Evolutionary conservation across 1,140 invertebrate species (phyloP).

Genomic region (Drosophila rufa): DNA sequence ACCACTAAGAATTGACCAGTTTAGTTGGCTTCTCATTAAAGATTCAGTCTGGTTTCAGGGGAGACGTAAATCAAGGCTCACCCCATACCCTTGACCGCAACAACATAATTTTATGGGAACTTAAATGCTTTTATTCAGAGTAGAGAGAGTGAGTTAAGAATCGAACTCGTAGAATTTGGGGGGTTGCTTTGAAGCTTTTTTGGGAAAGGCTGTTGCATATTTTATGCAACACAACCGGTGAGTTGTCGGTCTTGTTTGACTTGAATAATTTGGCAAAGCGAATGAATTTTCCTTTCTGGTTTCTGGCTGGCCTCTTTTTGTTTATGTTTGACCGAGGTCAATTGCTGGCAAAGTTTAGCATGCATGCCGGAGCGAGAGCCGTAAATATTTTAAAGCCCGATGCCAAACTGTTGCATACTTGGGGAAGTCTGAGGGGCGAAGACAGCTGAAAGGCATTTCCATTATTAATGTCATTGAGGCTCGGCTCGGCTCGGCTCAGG

Average conservation of each 20-base stretch:
- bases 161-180: conserved; percentile 39
- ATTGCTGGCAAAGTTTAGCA: conserved; percentile 55
- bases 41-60: conserved; percentile 78
- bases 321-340: conserved; percentile 49
- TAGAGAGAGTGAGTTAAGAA: conserved; percentile 12
- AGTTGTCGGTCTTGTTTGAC: conserved; percentile 58
- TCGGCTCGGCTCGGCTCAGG: conserved; percentile 12
- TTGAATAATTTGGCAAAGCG: conserved; percentile 49
- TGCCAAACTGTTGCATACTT: conserved; percentile 73
- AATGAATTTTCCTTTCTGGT: conserved; percentile 64
- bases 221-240: conserved; percentile 67
- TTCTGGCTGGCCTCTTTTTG: conserved; percentile 42
- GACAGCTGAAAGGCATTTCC: conserved; percentile 66
- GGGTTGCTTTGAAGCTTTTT: conserved; percentile 5
- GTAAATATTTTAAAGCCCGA: conserved; percentile 54
- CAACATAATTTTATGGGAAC: conserved; percentile 75
- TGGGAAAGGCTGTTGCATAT: conserved; percentile 52
- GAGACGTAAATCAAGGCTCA: conserved; percentile 72
- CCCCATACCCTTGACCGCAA: conserved; percentile 23
- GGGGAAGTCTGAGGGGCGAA: conserved; percentile 9
- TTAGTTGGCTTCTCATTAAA: conserved; percentile 75
- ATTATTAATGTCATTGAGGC: conserved; percentile 71
- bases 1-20: conserved; percentile 36
- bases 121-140: conserved; percentile 46
- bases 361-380: conserved; percentile 21